Base-by-base conservation (phyloP, 2,888 invertebrate genomes). In the Charanyca ferruginea region DNA sequence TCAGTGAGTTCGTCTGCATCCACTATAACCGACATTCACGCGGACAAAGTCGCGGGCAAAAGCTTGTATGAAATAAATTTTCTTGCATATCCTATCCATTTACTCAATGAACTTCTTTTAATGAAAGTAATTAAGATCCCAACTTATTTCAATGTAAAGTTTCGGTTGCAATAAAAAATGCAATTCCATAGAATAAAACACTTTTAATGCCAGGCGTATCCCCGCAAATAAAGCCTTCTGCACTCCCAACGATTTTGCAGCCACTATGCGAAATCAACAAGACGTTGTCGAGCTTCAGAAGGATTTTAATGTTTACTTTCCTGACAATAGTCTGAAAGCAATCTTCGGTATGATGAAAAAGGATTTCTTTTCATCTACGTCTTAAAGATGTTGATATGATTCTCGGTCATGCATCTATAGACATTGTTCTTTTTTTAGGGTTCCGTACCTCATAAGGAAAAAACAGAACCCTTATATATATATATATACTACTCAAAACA, bases 101-200 rank as follows among this genome's bases (percentile, higher is more conserved):
- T 61, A n/a, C n/a, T n/a, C n/a, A 23, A 52, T 49, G n/a, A 54
- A 45, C 22, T 9, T 18, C 1, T 28, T 49, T 8, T 0, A 22
- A 22, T 38, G 60, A 11, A 25, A 28, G 22, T 42, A 42, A 74
- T 66, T 66, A 45, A 49, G 38, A 38, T 58, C 44, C 28, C 35
- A 49, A 61, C 49, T 57, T 58, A 32, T 57, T 51, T 38, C 38
- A 51, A 35, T 54, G 23, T 51, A 6, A 45, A 74, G 45, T 51
- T 11, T 49, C 3, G 57, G 53, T 54, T 47, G 47, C 54, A 73
- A 58, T 47, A 32, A 3, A 60, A 63, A 79, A 57, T 75, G 75
- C 60, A 66, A 68, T 75, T 75, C 51, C 53, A 63, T 79, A 60
- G 81, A 79, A 79, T 62, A 49, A 66, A 66, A 64, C 55, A 66